These are phyloP conservation scores for Formicarius rufipectus DNA, from an alignment of 2,113 vertebrate species.

Conservation along the genomic window DNA sequence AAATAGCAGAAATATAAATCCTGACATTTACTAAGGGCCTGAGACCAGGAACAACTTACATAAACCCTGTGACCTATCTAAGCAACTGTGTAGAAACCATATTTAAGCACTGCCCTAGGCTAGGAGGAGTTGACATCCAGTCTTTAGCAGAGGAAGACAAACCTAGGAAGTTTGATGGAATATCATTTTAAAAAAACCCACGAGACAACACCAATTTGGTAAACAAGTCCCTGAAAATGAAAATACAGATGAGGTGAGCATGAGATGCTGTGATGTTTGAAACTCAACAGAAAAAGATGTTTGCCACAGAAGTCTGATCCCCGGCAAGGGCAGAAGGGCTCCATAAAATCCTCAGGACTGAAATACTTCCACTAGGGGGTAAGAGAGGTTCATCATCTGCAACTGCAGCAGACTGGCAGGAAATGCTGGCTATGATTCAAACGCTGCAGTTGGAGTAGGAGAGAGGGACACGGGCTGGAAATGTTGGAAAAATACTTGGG, in stretches of 20 bases:
- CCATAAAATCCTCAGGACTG: neutral
- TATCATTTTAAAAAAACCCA: accelerated
- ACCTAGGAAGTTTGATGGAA: neutral
- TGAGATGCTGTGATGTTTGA: neutral
- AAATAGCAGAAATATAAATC: neutral
- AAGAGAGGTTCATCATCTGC: constrained; percentile 27
- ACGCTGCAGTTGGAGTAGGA: neutral
- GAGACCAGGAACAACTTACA: neutral
- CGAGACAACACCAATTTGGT: neutral
- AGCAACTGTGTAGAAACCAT: neutral
- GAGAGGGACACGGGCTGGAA: neutral
- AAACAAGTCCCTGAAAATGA: neutral
- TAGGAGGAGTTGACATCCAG: neutral
- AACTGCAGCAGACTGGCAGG: neutral
- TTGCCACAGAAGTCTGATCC: neutral
- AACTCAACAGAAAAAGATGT: neutral
- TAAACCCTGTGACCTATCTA: neutral
- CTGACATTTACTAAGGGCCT: neutral
- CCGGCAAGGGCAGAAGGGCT: neutral
- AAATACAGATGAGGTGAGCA: neutral
- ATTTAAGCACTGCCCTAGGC: neutral
- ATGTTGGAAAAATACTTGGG: neutral
- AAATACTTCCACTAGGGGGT: constrained; percentile 58
- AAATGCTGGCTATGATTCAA: neutral
- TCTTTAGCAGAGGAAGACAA: neutral